A percentile compares a stretch with the other conserved stretches of the same genome.
Conservation (phyloP, 2,797 vertebrate species). For the Amphiprion clarkii region DNA sequence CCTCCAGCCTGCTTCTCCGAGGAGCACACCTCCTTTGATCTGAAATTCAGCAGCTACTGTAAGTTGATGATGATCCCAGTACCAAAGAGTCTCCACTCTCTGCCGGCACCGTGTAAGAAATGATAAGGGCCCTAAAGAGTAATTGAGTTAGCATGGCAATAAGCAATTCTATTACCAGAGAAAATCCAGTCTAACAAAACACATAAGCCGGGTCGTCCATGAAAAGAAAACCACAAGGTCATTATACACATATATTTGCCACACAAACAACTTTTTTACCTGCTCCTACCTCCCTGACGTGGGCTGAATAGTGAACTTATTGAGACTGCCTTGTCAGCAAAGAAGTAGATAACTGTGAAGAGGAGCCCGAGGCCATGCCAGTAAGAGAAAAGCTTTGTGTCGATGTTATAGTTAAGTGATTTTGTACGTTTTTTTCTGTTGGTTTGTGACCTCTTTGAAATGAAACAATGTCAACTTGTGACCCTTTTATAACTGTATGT, state of each 20-base stretch:
- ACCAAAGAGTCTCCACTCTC: constrained; percentile 39
- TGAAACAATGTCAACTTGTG: background rate
- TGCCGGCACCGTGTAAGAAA: constrained; percentile 52
- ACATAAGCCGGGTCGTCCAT: constrained; percentile 35
- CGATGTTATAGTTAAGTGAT: constrained; percentile 9
- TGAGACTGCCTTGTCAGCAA: constrained; percentile 25
- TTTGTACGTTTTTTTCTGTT: constrained; percentile 10
- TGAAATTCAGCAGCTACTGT: constrained; percentile 71
- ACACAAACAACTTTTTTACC: constrained; percentile 21
- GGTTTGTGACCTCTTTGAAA: constrained; percentile 8
- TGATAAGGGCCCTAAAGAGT: constrained; percentile 75
- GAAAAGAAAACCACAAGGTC: constrained; percentile 52
- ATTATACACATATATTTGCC: constrained; percentile 43
- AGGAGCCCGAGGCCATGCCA: constrained; percentile 16
- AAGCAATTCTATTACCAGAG: constrained; percentile 76
- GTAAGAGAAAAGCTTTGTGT: constrained; percentile 18
- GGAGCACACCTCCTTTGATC: constrained; percentile 71
- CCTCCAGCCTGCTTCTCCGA: constrained; percentile 51
- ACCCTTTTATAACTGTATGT: background rate
- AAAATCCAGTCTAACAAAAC: constrained; percentile 64
- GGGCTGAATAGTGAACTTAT: constrained; percentile 26
- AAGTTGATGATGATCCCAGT: constrained; percentile 70
- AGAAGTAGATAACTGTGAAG: constrained; percentile 26
- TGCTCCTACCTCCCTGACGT: constrained; percentile 9
- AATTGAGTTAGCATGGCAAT: constrained; percentile 76